Conservation (phyloP, 2,888 invertebrate genomes). For the Sepioteuthis lessoniana region DNA sequence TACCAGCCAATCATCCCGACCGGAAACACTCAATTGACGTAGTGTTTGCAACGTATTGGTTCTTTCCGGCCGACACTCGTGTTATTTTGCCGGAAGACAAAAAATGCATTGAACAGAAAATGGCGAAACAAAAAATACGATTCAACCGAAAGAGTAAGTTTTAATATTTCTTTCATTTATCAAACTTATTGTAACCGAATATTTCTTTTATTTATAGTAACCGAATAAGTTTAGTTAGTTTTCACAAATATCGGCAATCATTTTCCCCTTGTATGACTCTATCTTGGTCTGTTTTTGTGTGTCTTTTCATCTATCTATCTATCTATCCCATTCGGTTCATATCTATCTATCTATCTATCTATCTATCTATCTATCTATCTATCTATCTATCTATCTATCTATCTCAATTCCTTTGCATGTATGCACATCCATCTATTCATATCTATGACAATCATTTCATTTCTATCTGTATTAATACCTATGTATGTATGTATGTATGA, state of each 20-base stretch:
- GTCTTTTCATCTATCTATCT: not conserved
- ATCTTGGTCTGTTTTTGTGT: not conserved
- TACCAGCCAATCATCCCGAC: conserved; percentile 74
- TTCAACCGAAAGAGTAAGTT: conserved; percentile 73
- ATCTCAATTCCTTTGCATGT: not conserved
- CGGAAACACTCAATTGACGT: conserved; percentile 78
- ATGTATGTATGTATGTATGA: not conserved
- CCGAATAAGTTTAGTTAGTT: too few relatives aligned
- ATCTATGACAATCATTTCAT: not conserved
- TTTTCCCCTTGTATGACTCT: too few relatives aligned
- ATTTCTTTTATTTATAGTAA: too few relatives aligned
- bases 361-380: not conserved
- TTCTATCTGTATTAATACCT: not conserved
- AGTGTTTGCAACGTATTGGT: conserved; percentile 85
- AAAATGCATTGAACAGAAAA: conserved; percentile 80
- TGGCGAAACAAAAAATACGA: conserved; percentile 72
- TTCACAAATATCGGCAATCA: too few relatives aligned
- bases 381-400: not conserved
- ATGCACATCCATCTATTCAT: not conserved
- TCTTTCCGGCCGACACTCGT: conserved; percentile 79
- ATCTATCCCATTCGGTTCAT: not conserved
- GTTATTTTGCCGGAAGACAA: conserved; percentile 79
- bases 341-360: not conserved
- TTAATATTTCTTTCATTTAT: not conserved
- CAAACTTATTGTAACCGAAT: not conserved